phyloP scores from a whole-genome alignment of 2,113 vertebrate genomes.

The Hylia prasina region DNA sequence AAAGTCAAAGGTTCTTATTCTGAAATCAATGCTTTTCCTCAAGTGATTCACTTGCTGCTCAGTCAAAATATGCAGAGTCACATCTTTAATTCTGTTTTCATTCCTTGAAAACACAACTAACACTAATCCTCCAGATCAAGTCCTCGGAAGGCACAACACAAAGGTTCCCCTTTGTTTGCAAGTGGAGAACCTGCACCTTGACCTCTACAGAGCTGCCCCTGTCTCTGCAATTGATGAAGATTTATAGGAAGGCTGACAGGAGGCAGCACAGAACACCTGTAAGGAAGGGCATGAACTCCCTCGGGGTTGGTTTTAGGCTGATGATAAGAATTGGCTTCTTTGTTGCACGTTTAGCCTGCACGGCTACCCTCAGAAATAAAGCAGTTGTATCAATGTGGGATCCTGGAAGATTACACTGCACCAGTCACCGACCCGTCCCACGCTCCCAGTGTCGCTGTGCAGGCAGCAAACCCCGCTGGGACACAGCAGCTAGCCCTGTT shows the following conservation, averaged over 20 bases:
- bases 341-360: not conserved
- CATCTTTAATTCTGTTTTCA: not conserved
- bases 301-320: not conserved
- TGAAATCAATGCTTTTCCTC: not conserved
- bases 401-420: rapidly evolving
- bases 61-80: not conserved
- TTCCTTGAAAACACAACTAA: not conserved
- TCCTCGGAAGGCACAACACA: not conserved
- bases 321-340: not conserved
- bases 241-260: not conserved
- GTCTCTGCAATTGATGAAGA: not conserved
- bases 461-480: not conserved
- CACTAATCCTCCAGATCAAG: not conserved
- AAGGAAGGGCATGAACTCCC: not conserved
- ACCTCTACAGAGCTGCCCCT: not conserved
- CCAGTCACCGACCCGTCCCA: rapidly evolving
- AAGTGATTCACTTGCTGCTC: not conserved
- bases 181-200: not conserved
- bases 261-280: not conserved
- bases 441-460: rapidly evolving
- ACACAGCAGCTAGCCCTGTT: not conserved
- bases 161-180: not conserved
- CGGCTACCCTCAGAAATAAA: not conserved
- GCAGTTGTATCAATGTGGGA: rapidly evolving
- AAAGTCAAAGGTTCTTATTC: not conserved